phyloP scores from a whole-genome alignment of 1,140 invertebrate species.

The Trichonephila clavipes region DNA sequence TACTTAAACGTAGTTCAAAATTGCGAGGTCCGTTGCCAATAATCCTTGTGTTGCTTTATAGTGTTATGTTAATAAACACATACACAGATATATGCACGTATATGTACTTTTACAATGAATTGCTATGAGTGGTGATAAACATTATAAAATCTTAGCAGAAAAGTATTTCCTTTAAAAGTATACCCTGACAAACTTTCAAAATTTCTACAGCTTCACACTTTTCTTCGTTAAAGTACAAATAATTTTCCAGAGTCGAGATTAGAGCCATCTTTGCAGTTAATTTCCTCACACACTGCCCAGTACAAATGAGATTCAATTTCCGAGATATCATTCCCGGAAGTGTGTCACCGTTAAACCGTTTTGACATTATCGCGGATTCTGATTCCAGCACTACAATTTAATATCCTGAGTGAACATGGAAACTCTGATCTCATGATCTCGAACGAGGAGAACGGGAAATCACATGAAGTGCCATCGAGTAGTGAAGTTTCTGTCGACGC shows the following conservation, averaged over 20 bases:
- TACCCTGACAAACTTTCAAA: too few species aligned
- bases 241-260: not conserved
- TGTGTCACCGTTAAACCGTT: not conserved
- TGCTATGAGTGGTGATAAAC: too few species aligned
- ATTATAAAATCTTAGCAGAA: too few species aligned
- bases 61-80: too few species aligned
- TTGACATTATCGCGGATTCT: not conserved
- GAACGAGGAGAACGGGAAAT: not conserved
- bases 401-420: not conserved
- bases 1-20: not conserved
- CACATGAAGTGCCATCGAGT: not conserved
- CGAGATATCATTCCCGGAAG: not conserved
- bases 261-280: not conserved
- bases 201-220: too few species aligned
- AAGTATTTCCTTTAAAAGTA: too few species aligned
- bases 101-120: too few species aligned
- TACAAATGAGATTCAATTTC: not conserved
- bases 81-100: too few species aligned
- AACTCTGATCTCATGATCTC: not conserved
- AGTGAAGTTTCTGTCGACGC: not conserved
- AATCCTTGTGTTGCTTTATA: too few species aligned
- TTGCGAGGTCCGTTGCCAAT: too few species aligned
- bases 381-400: not conserved
- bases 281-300: not conserved
- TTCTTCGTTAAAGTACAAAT: not conserved